Evolutionary conservation across 2,797 vertebrate species (phyloP).

Genomic region (Aotus griseimembra): DNA sequence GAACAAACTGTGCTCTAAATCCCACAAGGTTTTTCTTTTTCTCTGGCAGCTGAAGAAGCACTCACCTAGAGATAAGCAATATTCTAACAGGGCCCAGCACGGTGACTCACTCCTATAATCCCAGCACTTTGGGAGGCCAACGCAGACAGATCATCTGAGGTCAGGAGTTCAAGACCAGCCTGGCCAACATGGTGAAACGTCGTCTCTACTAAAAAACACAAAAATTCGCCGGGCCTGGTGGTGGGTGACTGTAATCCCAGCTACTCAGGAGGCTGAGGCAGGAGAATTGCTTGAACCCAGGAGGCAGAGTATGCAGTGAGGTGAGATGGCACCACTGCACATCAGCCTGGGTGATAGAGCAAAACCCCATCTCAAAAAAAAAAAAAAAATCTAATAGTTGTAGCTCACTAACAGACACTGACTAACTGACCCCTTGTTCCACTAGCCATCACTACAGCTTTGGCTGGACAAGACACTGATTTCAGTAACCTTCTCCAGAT

Average conservation of each 20-base stretch:
- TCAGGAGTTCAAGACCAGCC: neutral
- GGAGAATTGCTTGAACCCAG: neutral
- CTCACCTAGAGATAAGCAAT: neutral
- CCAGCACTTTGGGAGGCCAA: neutral
- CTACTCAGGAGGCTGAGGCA: neutral
- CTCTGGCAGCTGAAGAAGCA: neutral
- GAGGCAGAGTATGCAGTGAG: neutral
- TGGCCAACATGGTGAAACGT: neutral
- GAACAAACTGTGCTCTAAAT: neutral
- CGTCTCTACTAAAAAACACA: neutral
- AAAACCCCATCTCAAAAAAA: neutral
- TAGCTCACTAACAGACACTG: neutral
- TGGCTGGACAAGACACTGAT: neutral
- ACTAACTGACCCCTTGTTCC: neutral
- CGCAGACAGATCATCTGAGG: neutral
- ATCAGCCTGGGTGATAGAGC: neutral
- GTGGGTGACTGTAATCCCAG: neutral
- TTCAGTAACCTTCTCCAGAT: neutral
- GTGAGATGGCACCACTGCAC: neutral
- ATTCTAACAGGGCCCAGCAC: fast-evolving
- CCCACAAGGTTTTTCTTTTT: neutral
- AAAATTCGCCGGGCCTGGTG: neutral
- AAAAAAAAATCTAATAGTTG: neutral
- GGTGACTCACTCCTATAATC: neutral
- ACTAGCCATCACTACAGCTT: neutral